These are phyloP conservation scores for Drosophila mojavensis DNA, from an alignment of 1,140 invertebrate genomes.

Conservation along the genomic window DNA sequence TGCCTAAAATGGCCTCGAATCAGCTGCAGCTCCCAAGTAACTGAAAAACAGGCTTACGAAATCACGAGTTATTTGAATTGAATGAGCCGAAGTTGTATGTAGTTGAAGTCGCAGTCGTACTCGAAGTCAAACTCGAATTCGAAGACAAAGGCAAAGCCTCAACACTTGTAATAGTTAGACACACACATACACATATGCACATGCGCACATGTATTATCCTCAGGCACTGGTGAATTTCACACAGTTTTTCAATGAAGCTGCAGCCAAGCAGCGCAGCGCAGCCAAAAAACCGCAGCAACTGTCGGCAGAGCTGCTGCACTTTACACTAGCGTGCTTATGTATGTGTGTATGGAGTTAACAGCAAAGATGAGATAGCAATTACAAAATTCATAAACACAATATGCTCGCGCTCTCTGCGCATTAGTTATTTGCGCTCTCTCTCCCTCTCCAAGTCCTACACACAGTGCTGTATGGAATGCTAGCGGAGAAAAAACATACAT, in stretches of 20 bases:
- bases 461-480: constrained; percentile 66
- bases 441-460: constrained; percentile 58
- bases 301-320: constrained; percentile 31
- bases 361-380: constrained; percentile 51
- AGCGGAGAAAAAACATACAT: constrained; percentile 43
- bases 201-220: constrained; percentile 38
- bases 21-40: constrained; percentile 61
- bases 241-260: constrained; percentile 57
- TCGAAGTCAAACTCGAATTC: constrained; percentile 13
- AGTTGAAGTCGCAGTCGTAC: constrained; percentile 15
- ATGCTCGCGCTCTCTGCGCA: constrained; percentile 15
- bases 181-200: constrained; percentile 19
- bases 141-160: constrained; percentile 32
- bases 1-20: constrained; percentile 75
- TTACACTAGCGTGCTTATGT: not conserved
- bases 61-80: constrained; percentile 82
- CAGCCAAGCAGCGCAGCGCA: constrained; percentile 4
- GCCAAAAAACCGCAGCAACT: not conserved
- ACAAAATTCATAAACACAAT: constrained; percentile 64
- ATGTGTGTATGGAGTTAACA: constrained; percentile 27
- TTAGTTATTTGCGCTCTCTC: constrained; percentile 3
- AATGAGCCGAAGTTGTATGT: constrained; percentile 55
- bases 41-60: constrained; percentile 78
- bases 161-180: constrained; percentile 50
- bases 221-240: constrained; percentile 39